A percentile compares a stretch with the other conserved stretches of the same genome.
phyloP scores from a whole-genome alignment of 2,113 vertebrate species.

The Macaca mulatta region DNA sequence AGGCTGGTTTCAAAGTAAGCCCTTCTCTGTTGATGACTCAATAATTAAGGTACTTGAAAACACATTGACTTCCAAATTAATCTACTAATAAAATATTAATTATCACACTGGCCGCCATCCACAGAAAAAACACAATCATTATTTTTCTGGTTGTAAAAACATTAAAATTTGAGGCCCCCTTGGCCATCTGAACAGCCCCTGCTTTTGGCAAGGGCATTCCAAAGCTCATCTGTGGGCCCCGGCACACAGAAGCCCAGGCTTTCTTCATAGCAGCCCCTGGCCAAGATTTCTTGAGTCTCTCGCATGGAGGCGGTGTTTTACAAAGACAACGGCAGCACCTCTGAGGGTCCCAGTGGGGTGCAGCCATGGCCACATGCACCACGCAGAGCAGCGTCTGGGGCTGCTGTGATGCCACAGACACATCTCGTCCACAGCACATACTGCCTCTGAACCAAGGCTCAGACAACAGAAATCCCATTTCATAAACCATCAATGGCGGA shows the following conservation, averaged over 20 bases:
- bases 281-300: background rate
- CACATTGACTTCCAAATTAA: background rate
- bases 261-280: background rate
- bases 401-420: too few relatives aligned
- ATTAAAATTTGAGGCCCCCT: too few relatives aligned
- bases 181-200: too few relatives aligned
- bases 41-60: background rate
- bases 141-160: background rate
- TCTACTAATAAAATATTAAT: slow-evolving; percentile 1
- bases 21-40: background rate
- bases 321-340: background rate
- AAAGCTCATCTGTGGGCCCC: too few relatives aligned
- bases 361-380: background rate
- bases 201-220: too few relatives aligned
- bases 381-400: background rate
- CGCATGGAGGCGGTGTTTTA: background rate
- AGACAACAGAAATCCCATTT: background rate
- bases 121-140: background rate
- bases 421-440: background rate
- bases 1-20: background rate
- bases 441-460: background rate
- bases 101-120: background rate
- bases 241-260: background rate
- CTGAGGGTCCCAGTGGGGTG: background rate
- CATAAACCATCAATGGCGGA: background rate